Evolutionary conservation across 2,797 vertebrate species (phyloP).

Genomic region (Trichosurus vulpecula): DNA sequence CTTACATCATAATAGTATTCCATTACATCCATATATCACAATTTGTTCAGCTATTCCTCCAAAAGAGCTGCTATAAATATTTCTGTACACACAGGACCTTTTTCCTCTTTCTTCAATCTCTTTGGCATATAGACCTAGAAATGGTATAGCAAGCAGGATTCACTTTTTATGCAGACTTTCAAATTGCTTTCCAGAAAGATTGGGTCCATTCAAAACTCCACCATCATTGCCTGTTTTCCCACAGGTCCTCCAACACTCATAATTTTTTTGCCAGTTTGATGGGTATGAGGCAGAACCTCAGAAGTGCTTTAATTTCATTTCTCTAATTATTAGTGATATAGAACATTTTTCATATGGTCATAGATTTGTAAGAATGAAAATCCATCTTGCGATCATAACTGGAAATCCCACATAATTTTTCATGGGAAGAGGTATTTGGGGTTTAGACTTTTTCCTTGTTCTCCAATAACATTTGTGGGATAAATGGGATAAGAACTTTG

Average conservation of each 20-base stretch:
- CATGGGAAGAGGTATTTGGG: not conserved
- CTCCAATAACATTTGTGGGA: not conserved
- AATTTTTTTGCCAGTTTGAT: not conserved
- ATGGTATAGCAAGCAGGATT: not conserved
- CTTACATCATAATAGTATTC: not conserved
- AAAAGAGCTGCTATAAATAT: not conserved
- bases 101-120: not conserved
- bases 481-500: not conserved
- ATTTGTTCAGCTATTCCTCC: not conserved
- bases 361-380: not conserved
- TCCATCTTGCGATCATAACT: not conserved
- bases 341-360: not conserved
- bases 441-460: not conserved
- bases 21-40: not conserved
- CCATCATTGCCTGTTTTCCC: not conserved
- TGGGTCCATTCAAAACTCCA: not conserved
- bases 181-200: not conserved
- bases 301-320: not conserved
- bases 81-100: not conserved
- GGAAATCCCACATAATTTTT: not conserved
- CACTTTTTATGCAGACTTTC: not conserved
- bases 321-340: not conserved
- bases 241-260: not conserved
- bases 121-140: not conserved
- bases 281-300: not conserved